Evolutionary conservation across 2,888 invertebrate species (phyloP).

Genomic region (Acronicta psi): DNA sequence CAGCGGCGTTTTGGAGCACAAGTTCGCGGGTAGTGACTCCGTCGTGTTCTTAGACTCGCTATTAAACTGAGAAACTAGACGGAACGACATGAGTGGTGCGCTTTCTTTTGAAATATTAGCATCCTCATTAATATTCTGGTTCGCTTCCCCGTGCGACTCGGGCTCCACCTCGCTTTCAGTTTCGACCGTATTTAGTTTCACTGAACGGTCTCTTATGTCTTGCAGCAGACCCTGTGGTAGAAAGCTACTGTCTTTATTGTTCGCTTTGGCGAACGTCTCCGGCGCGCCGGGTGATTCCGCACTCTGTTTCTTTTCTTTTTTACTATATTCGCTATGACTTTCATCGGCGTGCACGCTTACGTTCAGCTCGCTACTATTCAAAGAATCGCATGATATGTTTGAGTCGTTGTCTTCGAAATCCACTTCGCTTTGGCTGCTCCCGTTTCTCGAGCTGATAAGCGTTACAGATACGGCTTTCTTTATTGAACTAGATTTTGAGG

Average conservation of each 20-base stretch:
- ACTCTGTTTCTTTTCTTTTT: constrained; percentile 79
- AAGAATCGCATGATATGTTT: constrained; percentile 94
- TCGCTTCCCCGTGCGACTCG: constrained; percentile 74
- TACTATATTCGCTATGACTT: constrained; percentile 80
- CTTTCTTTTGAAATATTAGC: constrained; percentile 85
- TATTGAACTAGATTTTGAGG: constrained; percentile 82
- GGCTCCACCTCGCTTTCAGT: constrained; percentile 78
- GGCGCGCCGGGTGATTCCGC: constrained; percentile 75
- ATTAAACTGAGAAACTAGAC: constrained; percentile 86
- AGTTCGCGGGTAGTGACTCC: constrained; percentile 69
- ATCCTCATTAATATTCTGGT: constrained; percentile 85
- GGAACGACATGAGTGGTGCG: constrained; percentile 86
- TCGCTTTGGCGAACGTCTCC: constrained; percentile 72
- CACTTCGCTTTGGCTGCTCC: constrained; percentile 90
- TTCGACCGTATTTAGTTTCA: constrained; percentile 84
- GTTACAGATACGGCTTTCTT: constrained; percentile 89
- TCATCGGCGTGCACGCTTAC: constrained; percentile 86
- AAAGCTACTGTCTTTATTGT: constrained; percentile 83
- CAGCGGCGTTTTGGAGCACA: constrained; percentile 80
- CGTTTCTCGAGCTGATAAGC: constrained; percentile 86
- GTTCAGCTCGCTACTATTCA: constrained; percentile 92
- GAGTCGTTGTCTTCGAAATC: constrained; percentile 93
- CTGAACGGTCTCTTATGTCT: constrained; percentile 91
- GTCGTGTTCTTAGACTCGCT: constrained; percentile 75
- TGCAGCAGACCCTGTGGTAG: constrained; percentile 91